phyloP scores from a whole-genome alignment of 1,140 invertebrate genomes.

The Zaprionus camerounensis region DNA sequence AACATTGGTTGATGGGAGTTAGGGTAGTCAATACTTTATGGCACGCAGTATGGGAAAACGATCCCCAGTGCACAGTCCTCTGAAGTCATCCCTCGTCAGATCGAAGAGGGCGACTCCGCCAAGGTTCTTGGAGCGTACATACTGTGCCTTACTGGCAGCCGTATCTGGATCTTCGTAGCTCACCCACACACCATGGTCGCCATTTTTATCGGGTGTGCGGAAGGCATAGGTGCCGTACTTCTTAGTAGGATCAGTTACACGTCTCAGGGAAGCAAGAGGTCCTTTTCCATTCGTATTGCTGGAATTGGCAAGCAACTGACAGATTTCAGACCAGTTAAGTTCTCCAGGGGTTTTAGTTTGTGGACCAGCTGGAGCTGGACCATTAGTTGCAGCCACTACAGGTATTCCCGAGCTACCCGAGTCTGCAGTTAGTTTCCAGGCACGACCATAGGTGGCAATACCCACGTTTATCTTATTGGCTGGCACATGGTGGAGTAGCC shows the following conservation, averaged over 20 bases:
- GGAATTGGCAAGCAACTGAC: slow-evolving; percentile 88
- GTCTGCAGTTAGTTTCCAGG: slow-evolving; percentile 91
- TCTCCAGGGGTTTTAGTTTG: slow-evolving; percentile 90
- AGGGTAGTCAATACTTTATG: slow-evolving; percentile 86
- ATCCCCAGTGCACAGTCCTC: slow-evolving; percentile 90
- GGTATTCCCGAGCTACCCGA: slow-evolving; percentile 90
- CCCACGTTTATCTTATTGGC: slow-evolving; percentile 92
- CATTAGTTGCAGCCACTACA: slow-evolving; percentile 87
- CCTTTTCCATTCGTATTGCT: slow-evolving; percentile 86
- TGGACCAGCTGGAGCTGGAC: slow-evolving; percentile 86
- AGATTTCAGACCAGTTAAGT: slow-evolving; percentile 93
- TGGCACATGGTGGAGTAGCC: slow-evolving; percentile 88
- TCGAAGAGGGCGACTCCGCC: slow-evolving; percentile 93
- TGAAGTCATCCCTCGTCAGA: slow-evolving; percentile 92
- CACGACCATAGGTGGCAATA: slow-evolving; percentile 92
- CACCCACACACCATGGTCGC: slow-evolving; percentile 93
- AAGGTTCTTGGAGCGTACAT: slow-evolving; percentile 89
- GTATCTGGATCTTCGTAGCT: slow-evolving; percentile 95
- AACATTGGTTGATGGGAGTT: not conserved
- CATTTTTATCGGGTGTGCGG: slow-evolving; percentile 88
- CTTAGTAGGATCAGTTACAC: slow-evolving; percentile 90
- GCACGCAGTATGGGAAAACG: slow-evolving; percentile 90
- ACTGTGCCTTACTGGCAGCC: slow-evolving; percentile 91
- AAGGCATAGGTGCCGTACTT: slow-evolving; percentile 91
- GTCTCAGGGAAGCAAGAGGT: slow-evolving; percentile 86